Evolutionary conservation across 2,113 vertebrate genomes (phyloP), one percentile per base, ranked within the genome.

Genomic region (Dicentrarchus labrax): DNA sequence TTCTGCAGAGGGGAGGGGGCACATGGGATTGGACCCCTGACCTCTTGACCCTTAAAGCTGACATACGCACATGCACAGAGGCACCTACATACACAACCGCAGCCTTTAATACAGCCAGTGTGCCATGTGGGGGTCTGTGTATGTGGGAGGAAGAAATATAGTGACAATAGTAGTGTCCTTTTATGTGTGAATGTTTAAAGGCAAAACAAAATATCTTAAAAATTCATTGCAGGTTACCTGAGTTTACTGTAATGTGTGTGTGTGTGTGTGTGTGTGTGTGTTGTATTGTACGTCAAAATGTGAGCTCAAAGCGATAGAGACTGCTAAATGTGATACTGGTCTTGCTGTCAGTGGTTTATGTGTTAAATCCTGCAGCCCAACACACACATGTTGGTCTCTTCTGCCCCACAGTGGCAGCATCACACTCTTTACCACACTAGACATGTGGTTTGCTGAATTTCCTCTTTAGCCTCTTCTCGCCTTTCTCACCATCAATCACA

Each of bases 331-430:
- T 72, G 38, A 36, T 10, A 11, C 45, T 4, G 24, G 11, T 51
- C 21, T 1, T 2, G 64, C 43, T 36, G 0, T 71, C 59, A 10
- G 60, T 45, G 59, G 54, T 69, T 30, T 21, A 10, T 54, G 54
- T 57, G 70, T 67, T 7, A 24, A 12, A 24, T 53, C 2, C 2
- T 38, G 22, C 45, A 70, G 89, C 79, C 71, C 82, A 13, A n/a
- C 76, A 76, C 51, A 54, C 22, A 82, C 75, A 70, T 5, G 76
- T 56, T 84, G 75, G 83, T 90, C 82, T 92, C 80, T 90, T 74
- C 89, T 93, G 87, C 90, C 83, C 76, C 87, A 72, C 78, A 90
- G 92, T 94, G 91, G 93, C 72, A 19, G 81, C 85, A 60, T 80
- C 85, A 88, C 87, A 72, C 75, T 45, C 16, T 53, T 53, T 4